Evolutionary conservation across 1,140 invertebrate genomes (phyloP), one percentile per base, ranked within the genome.

Genomic region (Drosophila santomea): DNA sequence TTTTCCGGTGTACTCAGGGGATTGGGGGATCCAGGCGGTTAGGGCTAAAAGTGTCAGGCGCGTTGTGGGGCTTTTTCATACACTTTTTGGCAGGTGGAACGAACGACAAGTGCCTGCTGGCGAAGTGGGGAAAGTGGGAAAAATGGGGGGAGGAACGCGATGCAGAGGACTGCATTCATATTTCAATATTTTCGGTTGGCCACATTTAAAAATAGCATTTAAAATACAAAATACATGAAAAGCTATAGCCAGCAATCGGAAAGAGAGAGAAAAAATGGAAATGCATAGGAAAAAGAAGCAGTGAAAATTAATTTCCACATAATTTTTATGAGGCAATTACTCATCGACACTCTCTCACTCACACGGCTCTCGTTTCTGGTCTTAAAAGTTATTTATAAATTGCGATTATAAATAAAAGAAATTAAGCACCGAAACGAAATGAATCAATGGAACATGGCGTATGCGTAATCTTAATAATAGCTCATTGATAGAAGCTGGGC

Each of bases 271-370:
- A 10, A 55, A 48, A 11, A 39, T 45, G 14, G 36, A 32, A 79
- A 12, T 57, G 45, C 38, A 36, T 43, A 12, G 38, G 38, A 35
- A 66, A 55, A 69, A 76, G 77, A 68, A 89, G 66, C 80, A 77
- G 54, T 89, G 75, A 84, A 89, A 84, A 84, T 84, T 89, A 89
- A 89, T 89, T 89, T 89, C 69, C 85, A 84, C 84, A 89, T 89
- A 78, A 89, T 88, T 89, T 88, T 89, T 89, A 88, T 89, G 84
- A 88, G 84, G 84, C 84, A 89, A 89, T 89, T 89, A 89, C 84
- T 89, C 84, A 89, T 89, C 84, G 84, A 88, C 84, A 88, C 84
- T 60, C 64, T 63, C 64, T 56, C 35, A 47, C 32, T 20, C 57
- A 2, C 32, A 8, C 41, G 17, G 36, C 64, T 57, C 67, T 57